phyloP scores from a whole-genome alignment of 1,140 invertebrate genomes.

The Pteromalus puparum region DNA sequence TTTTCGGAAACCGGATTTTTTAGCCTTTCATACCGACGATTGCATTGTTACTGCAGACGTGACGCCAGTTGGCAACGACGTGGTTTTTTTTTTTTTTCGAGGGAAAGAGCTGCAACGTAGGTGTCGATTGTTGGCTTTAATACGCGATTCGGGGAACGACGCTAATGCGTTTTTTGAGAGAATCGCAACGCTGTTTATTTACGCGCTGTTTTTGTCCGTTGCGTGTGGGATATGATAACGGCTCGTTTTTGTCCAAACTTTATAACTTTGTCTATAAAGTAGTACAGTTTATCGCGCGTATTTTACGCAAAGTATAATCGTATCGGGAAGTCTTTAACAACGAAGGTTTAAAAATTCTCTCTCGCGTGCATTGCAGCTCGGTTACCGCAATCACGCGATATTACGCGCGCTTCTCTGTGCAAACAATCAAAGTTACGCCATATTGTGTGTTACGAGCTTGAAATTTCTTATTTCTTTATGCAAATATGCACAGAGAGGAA shows the following conservation, averaged over 20 bases:
- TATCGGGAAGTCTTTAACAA: too few species aligned
- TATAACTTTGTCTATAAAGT: background rate
- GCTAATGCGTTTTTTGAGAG: too few species aligned
- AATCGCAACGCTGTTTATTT: too few species aligned
- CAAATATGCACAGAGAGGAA: background rate
- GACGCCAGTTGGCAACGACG: background rate
- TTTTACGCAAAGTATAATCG: background rate
- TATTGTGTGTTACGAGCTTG: background rate
- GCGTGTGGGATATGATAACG: background rate
- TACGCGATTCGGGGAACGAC: background rate
- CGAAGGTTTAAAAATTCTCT: too few species aligned
- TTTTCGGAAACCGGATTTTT: constrained; percentile 18
- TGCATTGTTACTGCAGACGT: background rate
- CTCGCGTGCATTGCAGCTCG: too few species aligned
- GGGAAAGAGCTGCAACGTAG: background rate
- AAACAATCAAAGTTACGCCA: background rate
- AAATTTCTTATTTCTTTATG: background rate
- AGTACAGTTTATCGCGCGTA: background rate
- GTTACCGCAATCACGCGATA: background rate
- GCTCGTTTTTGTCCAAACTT: too few species aligned
- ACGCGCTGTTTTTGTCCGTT: background rate
- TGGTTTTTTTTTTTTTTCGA: too few species aligned
- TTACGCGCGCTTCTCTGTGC: background rate
- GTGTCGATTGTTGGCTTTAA: constrained; percentile 1
- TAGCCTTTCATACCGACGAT: constrained; percentile 1